Evolutionary conservation across 2,113 vertebrate species (phyloP), one percentile per base, ranked within the genome.

Genomic region (Picathartes gymnocephalus): DNA sequence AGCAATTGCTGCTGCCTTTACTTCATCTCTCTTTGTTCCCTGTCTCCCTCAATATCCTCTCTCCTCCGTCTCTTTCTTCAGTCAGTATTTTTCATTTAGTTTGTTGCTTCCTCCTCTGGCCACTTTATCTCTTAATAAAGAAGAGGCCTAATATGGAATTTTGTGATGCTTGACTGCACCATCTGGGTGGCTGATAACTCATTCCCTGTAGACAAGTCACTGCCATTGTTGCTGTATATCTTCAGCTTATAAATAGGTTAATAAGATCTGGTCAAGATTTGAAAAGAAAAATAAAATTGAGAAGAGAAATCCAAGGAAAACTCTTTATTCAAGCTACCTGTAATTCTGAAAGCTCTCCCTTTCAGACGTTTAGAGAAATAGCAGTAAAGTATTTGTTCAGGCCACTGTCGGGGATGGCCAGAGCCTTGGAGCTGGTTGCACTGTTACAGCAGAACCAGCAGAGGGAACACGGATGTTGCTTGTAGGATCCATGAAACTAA

Each of bases 31-130:
- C 66, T 79, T 71, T 89, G 66, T 82, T 91, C 72, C 22, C 65
- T 85, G 81, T 56, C 81, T 82, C 39, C 39, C 54, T 85, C 62
- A 18, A 61, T 95, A 88, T 90, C 58, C 27, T 77, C 74, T 77
- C 84, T 92, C 62, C 71, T 97, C 84, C 30, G 51, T 85, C 87
- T 33, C 2, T 65, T 91, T 58, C 74, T 50, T 66, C 31, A 33
- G 71, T 94, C 87, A 77, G 70, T 90, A 90, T 87, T 95, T 95
- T 90, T 85, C 39, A 77, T 90, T 87, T 90, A 70, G 47, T 66
- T 73, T 90, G 84, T 57, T 82, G 81, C 66, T 94, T 95, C 81
- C 35, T 74, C 27, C 57, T 57, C 62, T 90, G 68, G 42, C 62
- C 22, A 22, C 58, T 91, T 77, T 10, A 30, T 60, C 19, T 92